Conservation (phyloP, 2,888 invertebrate species). For the Drosophila crucigera region DNA sequence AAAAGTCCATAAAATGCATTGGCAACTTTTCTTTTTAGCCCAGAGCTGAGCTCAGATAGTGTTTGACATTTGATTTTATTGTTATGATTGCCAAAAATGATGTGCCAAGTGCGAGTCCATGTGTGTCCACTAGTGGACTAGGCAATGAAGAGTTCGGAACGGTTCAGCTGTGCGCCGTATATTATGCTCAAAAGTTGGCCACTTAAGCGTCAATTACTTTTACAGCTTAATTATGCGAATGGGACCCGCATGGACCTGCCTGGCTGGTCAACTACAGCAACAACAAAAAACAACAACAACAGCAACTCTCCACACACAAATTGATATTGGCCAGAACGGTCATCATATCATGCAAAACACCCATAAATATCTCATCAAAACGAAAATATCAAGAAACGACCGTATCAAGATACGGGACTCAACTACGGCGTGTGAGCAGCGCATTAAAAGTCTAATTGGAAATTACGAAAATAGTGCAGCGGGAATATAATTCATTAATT, state of each 20-base stretch:
- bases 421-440: slow-evolving; percentile 48
- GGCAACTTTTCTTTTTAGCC: slow-evolving; percentile 65
- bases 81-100: slow-evolving; percentile 75
- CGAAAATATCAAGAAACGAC: slow-evolving; percentile 10
- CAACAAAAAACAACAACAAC: background rate
- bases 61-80: slow-evolving; percentile 78
- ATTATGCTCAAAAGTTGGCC: slow-evolving; percentile 73
- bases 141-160: background rate
- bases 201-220: slow-evolving; percentile 75
- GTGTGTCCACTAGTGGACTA: slow-evolving; percentile 8
- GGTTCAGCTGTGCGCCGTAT: slow-evolving; percentile 41
- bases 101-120: slow-evolving; percentile 67
- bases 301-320: slow-evolving; percentile 12
- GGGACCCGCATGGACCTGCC: slow-evolving; percentile 46
- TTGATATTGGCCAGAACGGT: slow-evolving; percentile 28
- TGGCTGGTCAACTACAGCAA: slow-evolving; percentile 16
- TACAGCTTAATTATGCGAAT: slow-evolving; percentile 75
- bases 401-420: slow-evolving; percentile 17
- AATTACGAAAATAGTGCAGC: slow-evolving; percentile 2
- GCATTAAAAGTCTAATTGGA: slow-evolving; percentile 52
- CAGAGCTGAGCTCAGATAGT: slow-evolving; percentile 42
- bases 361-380: slow-evolving; percentile 67
- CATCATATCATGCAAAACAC: slow-evolving; percentile 58
- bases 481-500: slow-evolving; percentile 64
- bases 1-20: slow-evolving; percentile 81